Conservation (phyloP, 2,888 invertebrate genomes). For the Chymomyza fuscimana region DNA sequence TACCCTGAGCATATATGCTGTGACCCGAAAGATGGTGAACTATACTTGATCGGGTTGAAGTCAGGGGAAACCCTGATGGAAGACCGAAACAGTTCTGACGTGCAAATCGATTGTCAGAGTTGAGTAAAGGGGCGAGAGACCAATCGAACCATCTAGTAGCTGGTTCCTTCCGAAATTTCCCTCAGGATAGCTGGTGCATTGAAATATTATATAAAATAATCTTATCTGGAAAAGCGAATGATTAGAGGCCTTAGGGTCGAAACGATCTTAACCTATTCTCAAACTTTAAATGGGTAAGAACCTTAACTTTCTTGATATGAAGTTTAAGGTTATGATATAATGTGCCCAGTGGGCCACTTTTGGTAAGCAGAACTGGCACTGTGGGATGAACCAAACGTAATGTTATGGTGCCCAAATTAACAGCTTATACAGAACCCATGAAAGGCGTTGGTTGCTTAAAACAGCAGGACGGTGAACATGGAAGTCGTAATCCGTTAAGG, state of each 20-base stretch:
- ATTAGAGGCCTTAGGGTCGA: constrained; percentile 85
- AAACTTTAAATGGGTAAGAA: constrained; percentile 89
- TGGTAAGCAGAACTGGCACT: constrained; percentile 88
- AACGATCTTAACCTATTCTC: constrained; percentile 86
- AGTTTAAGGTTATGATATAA: constrained; percentile 81
- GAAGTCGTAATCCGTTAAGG: constrained; percentile 86
- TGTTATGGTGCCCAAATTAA: constrained; percentile 79
- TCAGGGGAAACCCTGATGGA: constrained; percentile 4
- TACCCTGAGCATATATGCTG: constrained; percentile 37
- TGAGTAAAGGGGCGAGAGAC: constrained; percentile 86
- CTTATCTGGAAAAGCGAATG: constrained; percentile 88
- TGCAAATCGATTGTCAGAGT: constrained; percentile 89
- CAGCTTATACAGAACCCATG: constrained; percentile 84
- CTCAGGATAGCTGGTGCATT: constrained; percentile 85
- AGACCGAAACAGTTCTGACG: constrained; percentile 81
- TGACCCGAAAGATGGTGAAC: constrained; percentile 32
- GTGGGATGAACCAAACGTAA: constrained; percentile 88
- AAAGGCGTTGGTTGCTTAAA: constrained; percentile 85
- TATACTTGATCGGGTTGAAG: constrained; percentile 26
- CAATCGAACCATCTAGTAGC: constrained; percentile 89
- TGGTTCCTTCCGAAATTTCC: constrained; percentile 89
- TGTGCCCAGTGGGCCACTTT: constrained; percentile 80
- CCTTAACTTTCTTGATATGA: constrained; percentile 83
- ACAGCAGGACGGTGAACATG: constrained; percentile 88
- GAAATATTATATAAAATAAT: constrained; percentile 79